Evolutionary conservation across 2,888 invertebrate species (phyloP).

Genomic region (Eupithecia inturbata): DNA sequence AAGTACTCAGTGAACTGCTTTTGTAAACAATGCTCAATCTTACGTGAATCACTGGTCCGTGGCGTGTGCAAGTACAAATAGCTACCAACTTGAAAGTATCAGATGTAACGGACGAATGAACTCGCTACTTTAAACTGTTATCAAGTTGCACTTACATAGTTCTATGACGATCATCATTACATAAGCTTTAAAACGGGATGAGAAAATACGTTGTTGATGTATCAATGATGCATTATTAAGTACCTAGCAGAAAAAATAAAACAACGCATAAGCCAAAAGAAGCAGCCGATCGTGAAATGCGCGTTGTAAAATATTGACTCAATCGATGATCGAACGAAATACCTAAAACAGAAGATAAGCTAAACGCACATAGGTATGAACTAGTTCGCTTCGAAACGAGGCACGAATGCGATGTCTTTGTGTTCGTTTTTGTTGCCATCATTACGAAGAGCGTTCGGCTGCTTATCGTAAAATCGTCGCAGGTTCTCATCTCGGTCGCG

Average conservation of each 20-base stretch:
- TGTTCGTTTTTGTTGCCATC: constrained; percentile 39
- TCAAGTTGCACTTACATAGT: background rate
- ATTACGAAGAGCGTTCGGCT: constrained; percentile 41
- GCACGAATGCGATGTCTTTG: constrained; percentile 34
- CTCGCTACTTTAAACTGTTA: constrained; percentile 5
- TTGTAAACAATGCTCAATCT: constrained; percentile 47
- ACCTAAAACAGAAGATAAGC: constrained; percentile 34
- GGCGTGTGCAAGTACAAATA: constrained; percentile 26
- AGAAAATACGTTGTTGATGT: background rate
- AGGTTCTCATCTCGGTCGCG: constrained; percentile 51
- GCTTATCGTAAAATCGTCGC: constrained; percentile 52
- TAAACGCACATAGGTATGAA: constrained; percentile 24
- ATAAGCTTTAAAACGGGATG: background rate
- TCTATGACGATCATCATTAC: background rate
- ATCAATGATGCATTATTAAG: background rate
- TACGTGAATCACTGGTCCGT: constrained; percentile 45
- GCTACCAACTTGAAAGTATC: constrained; percentile 27
- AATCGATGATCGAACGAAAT: constrained; percentile 45
- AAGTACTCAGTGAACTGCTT: constrained; percentile 28
- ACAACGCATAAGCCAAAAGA: constrained; percentile 35
- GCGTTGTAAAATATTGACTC: constrained; percentile 49
- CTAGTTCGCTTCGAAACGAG: constrained; percentile 13
- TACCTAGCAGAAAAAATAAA: background rate
- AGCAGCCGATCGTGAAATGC: constrained; percentile 46
- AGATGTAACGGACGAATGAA: constrained; percentile 38